Evolutionary conservation across 2,888 invertebrate species (phyloP), one percentile per base, ranked within the genome.

Genomic region (Drosophila meridionalis): DNA sequence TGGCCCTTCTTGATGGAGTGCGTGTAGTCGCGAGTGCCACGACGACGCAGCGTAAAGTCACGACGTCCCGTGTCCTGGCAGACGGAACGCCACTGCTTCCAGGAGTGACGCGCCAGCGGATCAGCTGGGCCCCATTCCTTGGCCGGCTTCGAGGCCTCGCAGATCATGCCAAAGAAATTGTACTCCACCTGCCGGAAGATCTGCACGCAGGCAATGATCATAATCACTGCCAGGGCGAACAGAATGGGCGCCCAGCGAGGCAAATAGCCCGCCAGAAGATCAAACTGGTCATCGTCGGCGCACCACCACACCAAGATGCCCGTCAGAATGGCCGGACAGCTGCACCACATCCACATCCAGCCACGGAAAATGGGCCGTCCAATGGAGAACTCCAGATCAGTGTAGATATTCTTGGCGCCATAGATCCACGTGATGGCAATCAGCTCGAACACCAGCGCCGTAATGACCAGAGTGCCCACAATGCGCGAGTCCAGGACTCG

Each of bases 61-160:
- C 93, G 90, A 48, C 92, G 84, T 0, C 93, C 93, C 0, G 93
- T 93, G 45, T 93, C 93, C 71, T 93, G 93, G 38, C 93, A 93
- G 3, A 93, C 93, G 0, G 93, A 91, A 34, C 93, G 91, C 93
- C 93, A 93, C 69, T 93, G 93, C 76, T 93, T 93, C 93, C 93
- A 93, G 32, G 93, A 92, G 67, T 93, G 93, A 0, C 93, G 87
- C 0, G 93, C 93, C 67, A 93, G 71, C 0, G 93, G 93, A 86
- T 93, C 93, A 2, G 93, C 93, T 12, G 93, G 93, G 3, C 93
- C 93, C 93, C 93, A 93, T 82, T 93, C 93, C 73, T 93, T 93
- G 4, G 93, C 93, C n/a, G 93, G 90, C 57, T 93, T 93, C 0
- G 93, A 92, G 3, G 93, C 93, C 73, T 93, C 93, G 62, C 92